Conservation (phyloP, 2,888 invertebrate species). For the Gastrophysa polygoni region DNA sequence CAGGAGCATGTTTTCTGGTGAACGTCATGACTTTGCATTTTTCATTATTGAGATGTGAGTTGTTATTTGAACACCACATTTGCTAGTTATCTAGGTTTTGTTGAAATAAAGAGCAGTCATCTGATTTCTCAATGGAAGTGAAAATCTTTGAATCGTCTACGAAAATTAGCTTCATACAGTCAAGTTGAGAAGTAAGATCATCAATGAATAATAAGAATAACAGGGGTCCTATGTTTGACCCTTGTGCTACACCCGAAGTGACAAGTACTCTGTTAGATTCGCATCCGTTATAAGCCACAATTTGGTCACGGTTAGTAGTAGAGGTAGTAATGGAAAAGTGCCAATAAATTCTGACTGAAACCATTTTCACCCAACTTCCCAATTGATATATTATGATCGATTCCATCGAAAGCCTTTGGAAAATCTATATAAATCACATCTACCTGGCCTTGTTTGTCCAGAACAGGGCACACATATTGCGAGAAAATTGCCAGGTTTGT, state of each 20-base stretch:
- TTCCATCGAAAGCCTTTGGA: slow-evolving; percentile 4
- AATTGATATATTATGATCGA: neutral
- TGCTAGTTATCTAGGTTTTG: no score
- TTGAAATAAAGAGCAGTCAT: no score
- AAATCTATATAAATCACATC: slow-evolving; percentile 11
- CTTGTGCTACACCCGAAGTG: neutral
- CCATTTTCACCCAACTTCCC: slow-evolving; percentile 1
- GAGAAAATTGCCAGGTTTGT: neutral
- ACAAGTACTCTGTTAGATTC: no score
- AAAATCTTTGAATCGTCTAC: neutral
- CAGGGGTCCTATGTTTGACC: no score
- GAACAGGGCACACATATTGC: neutral
- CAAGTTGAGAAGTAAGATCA: no score
- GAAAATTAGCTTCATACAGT: neutral
- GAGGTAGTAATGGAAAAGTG: neutral
- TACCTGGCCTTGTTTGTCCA: neutral
- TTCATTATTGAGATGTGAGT: no score
- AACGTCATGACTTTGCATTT: no score
- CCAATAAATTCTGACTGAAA: no score
- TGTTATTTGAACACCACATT: no score
- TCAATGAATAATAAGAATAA: no score
- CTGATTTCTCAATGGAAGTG: neutral
- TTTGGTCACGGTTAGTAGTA: neutral
- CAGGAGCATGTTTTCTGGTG: no score
- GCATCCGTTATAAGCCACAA: slow-evolving; percentile 1